phyloP scores from a whole-genome alignment of 2,797 vertebrate species.

The Muraenolepis orangiensis region DNA sequence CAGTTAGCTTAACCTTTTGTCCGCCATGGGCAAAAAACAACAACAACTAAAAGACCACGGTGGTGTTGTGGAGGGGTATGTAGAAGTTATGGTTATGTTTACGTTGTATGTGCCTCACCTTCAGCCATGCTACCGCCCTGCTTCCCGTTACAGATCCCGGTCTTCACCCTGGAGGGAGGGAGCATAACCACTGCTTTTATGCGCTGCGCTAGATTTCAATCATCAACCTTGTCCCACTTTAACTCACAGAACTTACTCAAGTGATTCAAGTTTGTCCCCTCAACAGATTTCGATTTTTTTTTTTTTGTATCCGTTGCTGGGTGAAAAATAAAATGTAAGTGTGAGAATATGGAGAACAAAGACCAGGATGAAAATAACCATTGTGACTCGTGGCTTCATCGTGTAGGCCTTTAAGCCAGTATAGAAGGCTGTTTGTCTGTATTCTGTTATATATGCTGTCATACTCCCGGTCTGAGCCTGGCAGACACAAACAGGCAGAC shows the following conservation, averaged over 20 bases:
- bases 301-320: not conserved
- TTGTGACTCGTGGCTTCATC: not conserved
- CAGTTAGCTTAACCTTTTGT: not conserved
- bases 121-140: conserved; percentile 1
- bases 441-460: not conserved
- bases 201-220: not conserved
- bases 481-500: not conserved
- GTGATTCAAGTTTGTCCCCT: not conserved
- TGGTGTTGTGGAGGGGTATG: not conserved
- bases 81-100: not conserved
- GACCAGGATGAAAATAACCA: not conserved
- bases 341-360: not conserved
- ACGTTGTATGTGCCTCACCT: not conserved
- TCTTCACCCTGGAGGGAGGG: not conserved
- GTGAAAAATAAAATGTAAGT: not conserved
- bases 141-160: not conserved
- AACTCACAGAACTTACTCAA: not conserved
- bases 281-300: not conserved
- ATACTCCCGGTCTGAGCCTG: not conserved
- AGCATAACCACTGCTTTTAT: not conserved
- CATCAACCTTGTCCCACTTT: not conserved
- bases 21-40: not conserved
- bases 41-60: not conserved
- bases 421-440: not conserved
- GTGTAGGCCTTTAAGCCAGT: not conserved